Percentiles rank a stretch among this genome's conserved stretches.
Conservation (phyloP, 92 coral and sea anemone species). For the Porites lobata region DNA sequence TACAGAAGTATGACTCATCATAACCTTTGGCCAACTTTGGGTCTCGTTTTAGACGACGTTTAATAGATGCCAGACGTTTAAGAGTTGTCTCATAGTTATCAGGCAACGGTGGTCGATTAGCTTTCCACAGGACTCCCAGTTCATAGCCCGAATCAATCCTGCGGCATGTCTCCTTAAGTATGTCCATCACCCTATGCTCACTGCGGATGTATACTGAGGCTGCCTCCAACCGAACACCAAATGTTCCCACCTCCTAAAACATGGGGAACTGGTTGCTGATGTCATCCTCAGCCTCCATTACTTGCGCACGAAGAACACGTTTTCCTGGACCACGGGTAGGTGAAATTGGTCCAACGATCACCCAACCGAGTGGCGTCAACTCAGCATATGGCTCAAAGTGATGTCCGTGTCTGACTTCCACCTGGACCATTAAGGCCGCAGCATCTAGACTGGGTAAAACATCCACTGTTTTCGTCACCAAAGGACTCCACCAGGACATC, state of each 20-base stretch:
- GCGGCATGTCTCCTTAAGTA: background rate
- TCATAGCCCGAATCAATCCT: background rate
- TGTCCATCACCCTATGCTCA: background rate
- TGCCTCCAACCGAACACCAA: constrained; percentile 45
- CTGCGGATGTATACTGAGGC: background rate
- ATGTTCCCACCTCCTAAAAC: constrained; percentile 61
- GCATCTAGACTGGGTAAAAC: constrained; percentile 64
- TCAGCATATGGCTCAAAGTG: constrained; percentile 61
- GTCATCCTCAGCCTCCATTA: constrained; percentile 43
- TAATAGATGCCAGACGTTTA: too few relatives aligned
- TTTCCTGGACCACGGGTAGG: background rate
- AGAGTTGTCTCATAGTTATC: background rate
- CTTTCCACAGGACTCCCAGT: background rate
- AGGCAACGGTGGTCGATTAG: too few relatives aligned
- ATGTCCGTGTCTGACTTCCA: constrained; percentile 58
- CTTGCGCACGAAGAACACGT: constrained; percentile 49
- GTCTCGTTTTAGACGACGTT: too few relatives aligned
- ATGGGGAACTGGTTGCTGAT: constrained; percentile 42
- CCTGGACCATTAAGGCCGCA: constrained; percentile 60
- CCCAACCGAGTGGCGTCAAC: constrained; percentile 68
- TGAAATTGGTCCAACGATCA: constrained; percentile 56
- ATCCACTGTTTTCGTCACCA: constrained; percentile 44
- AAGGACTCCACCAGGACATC: constrained; percentile 48
- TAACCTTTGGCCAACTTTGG: too few relatives aligned
- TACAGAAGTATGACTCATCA: too few relatives aligned